Conservation (phyloP, 2,113 vertebrate genomes). For the Atherinomorus stipes region DNA sequence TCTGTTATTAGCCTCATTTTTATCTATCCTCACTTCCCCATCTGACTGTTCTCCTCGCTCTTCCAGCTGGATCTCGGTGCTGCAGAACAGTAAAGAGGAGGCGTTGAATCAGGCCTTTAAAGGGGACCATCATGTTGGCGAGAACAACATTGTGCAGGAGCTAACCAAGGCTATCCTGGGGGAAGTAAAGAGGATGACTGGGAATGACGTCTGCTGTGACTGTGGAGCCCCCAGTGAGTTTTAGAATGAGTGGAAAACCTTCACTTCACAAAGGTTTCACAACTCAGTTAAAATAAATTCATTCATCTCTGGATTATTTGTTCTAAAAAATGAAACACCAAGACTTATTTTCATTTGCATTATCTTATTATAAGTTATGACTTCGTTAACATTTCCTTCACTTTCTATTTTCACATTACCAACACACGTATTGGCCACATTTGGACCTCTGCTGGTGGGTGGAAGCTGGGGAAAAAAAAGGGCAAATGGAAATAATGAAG, state of each 20-base stretch:
- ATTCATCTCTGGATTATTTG: too few relatives aligned
- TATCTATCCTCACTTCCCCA: background rate
- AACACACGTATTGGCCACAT: too few relatives aligned
- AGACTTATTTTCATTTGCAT: too few relatives aligned
- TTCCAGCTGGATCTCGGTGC: conserved; percentile 96
- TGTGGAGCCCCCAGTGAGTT: conserved; percentile 94
- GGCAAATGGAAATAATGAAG: too few relatives aligned
- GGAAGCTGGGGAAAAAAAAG: too few relatives aligned
- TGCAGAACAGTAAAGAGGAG: conserved; percentile 99
- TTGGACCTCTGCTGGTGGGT: too few relatives aligned
- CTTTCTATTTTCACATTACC: too few relatives aligned
- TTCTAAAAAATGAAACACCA: too few relatives aligned
- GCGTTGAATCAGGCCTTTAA: conserved; percentile 97
- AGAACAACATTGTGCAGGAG: conserved; percentile 99
- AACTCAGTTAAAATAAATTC: background rate
- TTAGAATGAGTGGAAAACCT: background rate
- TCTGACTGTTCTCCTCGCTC: conserved; percentile 2
- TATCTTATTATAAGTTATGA: too few relatives aligned
- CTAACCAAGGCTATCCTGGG: conserved; percentile 97
- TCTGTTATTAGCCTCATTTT: background rate
- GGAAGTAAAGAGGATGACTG: conserved; percentile 96
- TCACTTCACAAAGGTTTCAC: background rate
- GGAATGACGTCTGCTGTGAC: conserved; percentile 96
- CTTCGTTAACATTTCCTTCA: too few relatives aligned
- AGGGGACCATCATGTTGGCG: conserved; percentile 94